Evolutionary conservation across 1,140 invertebrate species (phyloP).

Genomic region (Bathynomus jamesi): DNA sequence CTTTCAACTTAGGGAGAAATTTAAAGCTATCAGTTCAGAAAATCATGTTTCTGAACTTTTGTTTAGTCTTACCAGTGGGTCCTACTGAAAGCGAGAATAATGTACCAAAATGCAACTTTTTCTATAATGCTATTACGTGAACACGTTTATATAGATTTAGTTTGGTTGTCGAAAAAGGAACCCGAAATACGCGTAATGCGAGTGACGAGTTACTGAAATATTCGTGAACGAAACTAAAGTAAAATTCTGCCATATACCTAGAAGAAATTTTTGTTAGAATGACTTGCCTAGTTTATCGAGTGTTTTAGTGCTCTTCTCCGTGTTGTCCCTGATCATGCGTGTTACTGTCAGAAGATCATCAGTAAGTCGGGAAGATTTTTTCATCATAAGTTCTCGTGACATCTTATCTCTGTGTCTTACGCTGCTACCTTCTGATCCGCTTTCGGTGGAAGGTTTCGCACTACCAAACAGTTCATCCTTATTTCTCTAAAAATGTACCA

Average conservation of each 20-base stretch:
- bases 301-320: conserved; percentile 30
- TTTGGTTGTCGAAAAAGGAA: too few species aligned
- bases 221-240: too few species aligned
- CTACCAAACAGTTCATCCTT: conserved; percentile 28
- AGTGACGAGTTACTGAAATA: too few species aligned
- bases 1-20: conserved; percentile 40
- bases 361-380: conserved; percentile 25
- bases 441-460: background rate
- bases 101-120: background rate
- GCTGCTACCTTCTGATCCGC: background rate
- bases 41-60: too few species aligned
- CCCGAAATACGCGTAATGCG: too few species aligned
- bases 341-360: conserved; percentile 30
- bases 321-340: conserved; percentile 30
- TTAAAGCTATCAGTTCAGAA: too few species aligned
- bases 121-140: too few species aligned
- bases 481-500: conserved; percentile 19
- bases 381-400: conserved; percentile 20
- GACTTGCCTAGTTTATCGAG: conserved; percentile 25
- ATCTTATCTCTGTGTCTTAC: conserved; percentile 14
- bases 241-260: too few species aligned
- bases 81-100: too few species aligned
- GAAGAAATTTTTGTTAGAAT: too few species aligned
- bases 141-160: too few species aligned
- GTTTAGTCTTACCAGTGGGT: too few species aligned